A percentile compares a stretch with the other conserved stretches of the same genome.
Conservation (phyloP, 2,888 invertebrate genomes). For the Ephialtes manifestator region DNA sequence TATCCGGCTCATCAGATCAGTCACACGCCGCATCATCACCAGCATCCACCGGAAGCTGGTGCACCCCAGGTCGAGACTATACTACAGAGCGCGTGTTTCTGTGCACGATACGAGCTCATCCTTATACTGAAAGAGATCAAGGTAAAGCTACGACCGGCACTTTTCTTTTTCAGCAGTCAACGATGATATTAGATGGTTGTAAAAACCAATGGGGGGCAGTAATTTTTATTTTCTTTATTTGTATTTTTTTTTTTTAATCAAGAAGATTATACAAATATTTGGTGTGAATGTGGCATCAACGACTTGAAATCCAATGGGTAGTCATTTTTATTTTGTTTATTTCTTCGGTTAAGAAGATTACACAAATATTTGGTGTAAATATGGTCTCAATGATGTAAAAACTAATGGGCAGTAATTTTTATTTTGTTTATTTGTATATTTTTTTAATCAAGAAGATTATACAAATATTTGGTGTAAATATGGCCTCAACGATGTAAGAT, state of each 20-base stretch:
- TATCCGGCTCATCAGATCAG: slow-evolving; percentile 81
- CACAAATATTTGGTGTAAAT: too few species aligned
- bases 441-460: not conserved
- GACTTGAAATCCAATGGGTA: too few species aligned
- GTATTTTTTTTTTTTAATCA: not conserved
- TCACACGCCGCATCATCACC: slow-evolving; percentile 85
- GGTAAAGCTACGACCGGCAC: slow-evolving; percentile 73
- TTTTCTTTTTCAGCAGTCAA: slow-evolving; percentile 18
- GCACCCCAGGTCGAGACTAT: slow-evolving; percentile 92
- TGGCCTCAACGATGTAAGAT: too few species aligned
- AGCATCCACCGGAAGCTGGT: slow-evolving; percentile 88
- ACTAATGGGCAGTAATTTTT: not conserved
- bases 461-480: too few species aligned
- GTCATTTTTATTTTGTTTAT: too few species aligned
- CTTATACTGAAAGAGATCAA: slow-evolving; percentile 97
- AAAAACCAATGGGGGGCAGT: not conserved
- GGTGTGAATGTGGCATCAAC: too few species aligned
- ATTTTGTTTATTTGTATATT: not conserved
- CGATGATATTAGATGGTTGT: not conserved
- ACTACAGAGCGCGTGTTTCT: slow-evolving; percentile 94
- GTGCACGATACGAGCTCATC: slow-evolving; percentile 97
- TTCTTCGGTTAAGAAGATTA: too few species aligned
- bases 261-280: too few species aligned
- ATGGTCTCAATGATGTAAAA: too few species aligned
- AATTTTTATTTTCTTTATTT: not conserved